Conservation (phyloP, 2,888 invertebrate genomes). For the Calephelis perditalis region DNA sequence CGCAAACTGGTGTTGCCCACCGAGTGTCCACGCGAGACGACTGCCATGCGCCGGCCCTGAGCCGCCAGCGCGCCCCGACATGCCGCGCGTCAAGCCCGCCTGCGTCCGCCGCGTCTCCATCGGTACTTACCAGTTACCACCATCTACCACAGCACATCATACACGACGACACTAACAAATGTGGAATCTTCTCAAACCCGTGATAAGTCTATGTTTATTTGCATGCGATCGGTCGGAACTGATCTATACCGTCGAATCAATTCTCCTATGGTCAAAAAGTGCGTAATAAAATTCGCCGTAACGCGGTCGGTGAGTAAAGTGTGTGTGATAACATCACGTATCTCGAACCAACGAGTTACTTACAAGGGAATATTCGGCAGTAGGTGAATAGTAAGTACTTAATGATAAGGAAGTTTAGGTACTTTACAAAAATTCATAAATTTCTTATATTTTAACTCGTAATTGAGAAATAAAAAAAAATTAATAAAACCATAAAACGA, state of each 20-base stretch:
- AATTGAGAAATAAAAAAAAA: no score
- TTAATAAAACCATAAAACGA: no score
- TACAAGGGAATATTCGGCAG: background rate
- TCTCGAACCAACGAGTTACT: conserved; percentile 1
- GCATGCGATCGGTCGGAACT: conserved; percentile 5
- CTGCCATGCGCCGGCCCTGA: conserved; percentile 70
- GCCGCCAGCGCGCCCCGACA: conserved; percentile 53
- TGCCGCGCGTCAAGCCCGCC: conserved; percentile 76
- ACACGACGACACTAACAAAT: conserved; percentile 42
- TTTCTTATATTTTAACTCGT: no score
- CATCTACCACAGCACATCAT: conserved; percentile 42
- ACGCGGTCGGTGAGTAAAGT: conserved; percentile 2
- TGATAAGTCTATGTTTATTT: conserved; percentile 16
- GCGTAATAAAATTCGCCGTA: background rate
- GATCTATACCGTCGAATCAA: background rate
- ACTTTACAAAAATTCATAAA: no score
- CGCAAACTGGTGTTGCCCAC: conserved; percentile 40
- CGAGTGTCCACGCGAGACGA: conserved; percentile 40
- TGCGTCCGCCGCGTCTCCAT: conserved; percentile 77
- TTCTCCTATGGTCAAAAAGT: background rate
- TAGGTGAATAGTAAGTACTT: conserved; percentile 12
- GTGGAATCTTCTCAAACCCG: conserved; percentile 33
- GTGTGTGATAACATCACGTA: background rate
- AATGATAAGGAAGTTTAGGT: background rate
- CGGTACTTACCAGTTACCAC: conserved; percentile 59